Percentiles rank a stretch among this genome's conserved stretches.
Evolutionary conservation across 2,888 invertebrate species (phyloP).

Genomic region (Lasioglossum vierecki): DNA sequence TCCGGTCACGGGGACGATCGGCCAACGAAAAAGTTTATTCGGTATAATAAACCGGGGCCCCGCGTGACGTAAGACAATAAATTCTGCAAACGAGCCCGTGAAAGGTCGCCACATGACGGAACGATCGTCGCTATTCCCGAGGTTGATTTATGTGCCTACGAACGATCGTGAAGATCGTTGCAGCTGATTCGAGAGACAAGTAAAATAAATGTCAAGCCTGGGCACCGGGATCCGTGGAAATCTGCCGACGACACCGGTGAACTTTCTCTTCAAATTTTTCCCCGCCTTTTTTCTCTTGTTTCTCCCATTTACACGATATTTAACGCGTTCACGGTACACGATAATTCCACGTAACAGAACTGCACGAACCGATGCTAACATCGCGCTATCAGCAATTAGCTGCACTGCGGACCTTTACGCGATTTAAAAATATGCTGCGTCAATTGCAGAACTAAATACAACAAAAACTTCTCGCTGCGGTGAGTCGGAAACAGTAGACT

Average conservation of each 20-base stretch:
- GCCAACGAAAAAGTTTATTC: slow-evolving; percentile 37
- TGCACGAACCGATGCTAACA: not conserved
- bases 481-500: not conserved
- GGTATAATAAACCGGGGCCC: slow-evolving; percentile 51
- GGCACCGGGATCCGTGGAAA: slow-evolving; percentile 59
- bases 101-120: slow-evolving; percentile 68
- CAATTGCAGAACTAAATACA: not conserved
- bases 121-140: slow-evolving; percentile 61
- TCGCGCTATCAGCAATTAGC: not conserved
- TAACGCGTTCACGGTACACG: not conserved
- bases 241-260: slow-evolving; percentile 44
- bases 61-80: slow-evolving; percentile 70
- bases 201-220: slow-evolving; percentile 68
- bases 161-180: slow-evolving; percentile 67
- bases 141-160: slow-evolving; percentile 67
- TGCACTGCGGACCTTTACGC: not conserved
- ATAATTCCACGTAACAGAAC: not conserved
- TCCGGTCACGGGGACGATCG: slow-evolving; percentile 5
- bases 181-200: slow-evolving; percentile 65
- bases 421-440: not conserved
- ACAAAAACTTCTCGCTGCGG: not conserved
- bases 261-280: not conserved
- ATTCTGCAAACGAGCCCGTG: slow-evolving; percentile 67
- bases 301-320: not conserved
- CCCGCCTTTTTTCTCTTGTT: not conserved